Base-by-base conservation (phyloP, 2,797 vertebrate genomes). In the Platyrinchus mystaceus region DNA sequence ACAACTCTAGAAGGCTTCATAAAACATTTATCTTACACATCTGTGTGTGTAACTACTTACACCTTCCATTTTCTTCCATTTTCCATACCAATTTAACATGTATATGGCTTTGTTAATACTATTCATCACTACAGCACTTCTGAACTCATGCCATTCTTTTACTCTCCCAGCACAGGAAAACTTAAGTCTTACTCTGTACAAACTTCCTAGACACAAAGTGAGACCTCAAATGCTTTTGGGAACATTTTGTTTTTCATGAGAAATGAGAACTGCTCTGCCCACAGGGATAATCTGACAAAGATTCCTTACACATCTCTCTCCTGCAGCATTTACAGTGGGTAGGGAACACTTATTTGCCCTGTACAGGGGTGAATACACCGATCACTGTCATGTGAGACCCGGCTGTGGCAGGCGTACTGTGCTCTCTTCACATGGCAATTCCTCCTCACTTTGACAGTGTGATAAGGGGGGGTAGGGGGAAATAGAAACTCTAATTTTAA, bases 401-500 rank as follows among this genome's bases (percentile, higher is more conserved):
- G 77, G 80, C 62, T 4, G 1, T 3, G 41, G 14, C 28, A 71
- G 34, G 28, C 6, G 80, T 44, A 10, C 37, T 34, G 20, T 49
- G 71, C 28, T 46, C 53, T 36, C 69, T 26, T 19, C 12, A 81
- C 49, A 68, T 3, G 3, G 56, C 19, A 53, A 69, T 41, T 47
- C 39, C n/a, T 80, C 46, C 79, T 77, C 63, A 64, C 23, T 46
- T 21, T 26, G 36, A 43, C 39, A 59, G 32, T 10, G 36, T 10
- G 30, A 5, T 14, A 34, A 41, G 12, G 8, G 26, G 26, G 11
- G 1, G 9, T 1, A 15, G 19, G 43, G 20, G 7, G 6, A 19
- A 34, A 46, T 2, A 46, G 23, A 34, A 66, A 44, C 24, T 64
- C 46, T 67, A 6, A 77, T 80, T 85, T 85, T 62, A 86, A 64